Evolutionary conservation across 2,888 invertebrate species (phyloP).

Genomic region (Nowickia ferox): DNA sequence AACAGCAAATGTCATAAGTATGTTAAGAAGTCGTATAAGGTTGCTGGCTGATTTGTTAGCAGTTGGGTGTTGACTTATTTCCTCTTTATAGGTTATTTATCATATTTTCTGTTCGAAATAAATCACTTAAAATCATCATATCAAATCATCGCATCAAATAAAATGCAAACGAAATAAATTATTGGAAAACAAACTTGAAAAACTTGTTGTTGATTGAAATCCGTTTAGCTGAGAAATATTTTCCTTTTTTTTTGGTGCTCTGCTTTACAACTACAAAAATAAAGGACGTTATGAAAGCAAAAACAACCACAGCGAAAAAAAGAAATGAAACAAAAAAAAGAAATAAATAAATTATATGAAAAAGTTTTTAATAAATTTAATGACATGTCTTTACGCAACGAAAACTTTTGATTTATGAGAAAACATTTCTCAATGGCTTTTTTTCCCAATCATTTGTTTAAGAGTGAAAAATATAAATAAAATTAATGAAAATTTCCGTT

Average conservation of each 20-base stretch:
- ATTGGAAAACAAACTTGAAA: conserved; percentile 49
- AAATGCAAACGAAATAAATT: conserved; percentile 48
- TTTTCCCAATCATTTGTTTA: conserved; percentile 35
- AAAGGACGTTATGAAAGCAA: neutral
- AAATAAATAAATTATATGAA: conserved; percentile 42
- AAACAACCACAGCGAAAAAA: neutral
- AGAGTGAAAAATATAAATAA: conserved; percentile 32
- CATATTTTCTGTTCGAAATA: conserved; percentile 46
- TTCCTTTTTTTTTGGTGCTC: neutral
- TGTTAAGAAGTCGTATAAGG: conserved; percentile 31
- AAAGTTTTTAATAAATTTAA: conserved; percentile 70
- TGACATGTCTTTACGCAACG: conserved; percentile 62
- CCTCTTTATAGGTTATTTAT: conserved; percentile 39
- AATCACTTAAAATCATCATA: conserved; percentile 57
- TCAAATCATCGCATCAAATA: conserved; percentile 56
- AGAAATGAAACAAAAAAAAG: neutral
- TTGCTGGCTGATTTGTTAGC: neutral
- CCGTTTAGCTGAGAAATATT: conserved; percentile 47
- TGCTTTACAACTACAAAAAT: neutral
- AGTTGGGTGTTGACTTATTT: conserved; percentile 45
- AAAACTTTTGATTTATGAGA: conserved; percentile 65
- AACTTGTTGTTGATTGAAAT: conserved; percentile 60
- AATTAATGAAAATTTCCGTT: conserved; percentile 36
- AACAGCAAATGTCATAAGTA: conserved; percentile 32
- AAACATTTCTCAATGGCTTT: conserved; percentile 63